Evolutionary conservation across 2,888 invertebrate species (phyloP).

Genomic region (Euplagia quadripunctaria): DNA sequence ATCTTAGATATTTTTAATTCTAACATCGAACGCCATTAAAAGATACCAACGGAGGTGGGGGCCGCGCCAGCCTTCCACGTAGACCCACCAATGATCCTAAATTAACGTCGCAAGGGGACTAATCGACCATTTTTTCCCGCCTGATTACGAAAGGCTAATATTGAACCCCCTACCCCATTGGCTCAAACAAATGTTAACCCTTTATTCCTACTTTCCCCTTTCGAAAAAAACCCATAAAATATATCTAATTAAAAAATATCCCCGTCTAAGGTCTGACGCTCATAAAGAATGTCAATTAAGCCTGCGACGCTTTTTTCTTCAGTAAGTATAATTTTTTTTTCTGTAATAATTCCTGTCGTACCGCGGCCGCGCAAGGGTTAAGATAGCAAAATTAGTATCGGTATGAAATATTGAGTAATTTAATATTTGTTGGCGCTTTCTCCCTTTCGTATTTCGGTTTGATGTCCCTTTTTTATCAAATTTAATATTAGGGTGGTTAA

Average conservation of each 20-base stretch:
- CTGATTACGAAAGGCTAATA: slow-evolving; percentile 87
- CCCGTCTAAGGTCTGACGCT: slow-evolving; percentile 86
- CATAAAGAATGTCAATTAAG: slow-evolving; percentile 88
- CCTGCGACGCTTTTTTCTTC: slow-evolving; percentile 77
- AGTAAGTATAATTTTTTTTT: slow-evolving; percentile 67
- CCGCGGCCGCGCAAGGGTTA: slow-evolving; percentile 83
- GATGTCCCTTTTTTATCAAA: slow-evolving; percentile 61
- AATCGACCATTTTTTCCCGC: slow-evolving; percentile 86
- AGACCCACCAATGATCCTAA: slow-evolving; percentile 81
- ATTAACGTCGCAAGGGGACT: slow-evolving; percentile 83
- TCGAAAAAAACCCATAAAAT: slow-evolving; percentile 87
- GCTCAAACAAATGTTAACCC: slow-evolving; percentile 87
- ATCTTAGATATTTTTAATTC: slow-evolving; percentile 61
- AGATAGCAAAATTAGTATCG: slow-evolving; percentile 87
- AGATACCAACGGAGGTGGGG: slow-evolving; percentile 62
- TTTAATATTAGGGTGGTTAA: slow-evolving; percentile 51
- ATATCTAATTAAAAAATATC: slow-evolving; percentile 89
- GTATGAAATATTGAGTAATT: slow-evolving; percentile 87
- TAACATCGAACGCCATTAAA: slow-evolving; percentile 69
- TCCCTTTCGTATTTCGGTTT: slow-evolving; percentile 53
- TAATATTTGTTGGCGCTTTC: slow-evolving; percentile 76
- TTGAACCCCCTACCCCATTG: slow-evolving; percentile 80
- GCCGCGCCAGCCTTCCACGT: slow-evolving; percentile 67
- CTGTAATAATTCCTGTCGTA: slow-evolving; percentile 83
- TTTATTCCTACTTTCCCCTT: slow-evolving; percentile 83